Evolutionary conservation across 2,797 vertebrate species (phyloP).

Genomic region (Sternotherus odoratus): DNA sequence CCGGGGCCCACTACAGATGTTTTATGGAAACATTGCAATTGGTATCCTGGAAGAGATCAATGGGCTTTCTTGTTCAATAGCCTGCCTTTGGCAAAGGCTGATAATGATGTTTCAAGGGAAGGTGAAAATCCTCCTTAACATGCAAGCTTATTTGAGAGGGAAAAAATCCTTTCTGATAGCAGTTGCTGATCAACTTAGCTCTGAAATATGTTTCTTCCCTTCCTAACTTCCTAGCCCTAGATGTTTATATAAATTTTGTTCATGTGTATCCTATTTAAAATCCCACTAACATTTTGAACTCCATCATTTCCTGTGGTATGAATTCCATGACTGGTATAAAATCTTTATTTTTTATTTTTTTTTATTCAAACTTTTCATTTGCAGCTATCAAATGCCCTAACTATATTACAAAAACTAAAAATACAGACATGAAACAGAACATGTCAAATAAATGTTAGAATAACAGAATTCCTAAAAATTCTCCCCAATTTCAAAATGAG

Average conservation of each 20-base stretch:
- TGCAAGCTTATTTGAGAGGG: neutral
- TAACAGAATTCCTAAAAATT: neutral
- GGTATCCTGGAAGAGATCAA: neutral
- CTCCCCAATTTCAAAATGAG: neutral
- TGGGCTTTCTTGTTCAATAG: neutral
- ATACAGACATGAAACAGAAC: neutral
- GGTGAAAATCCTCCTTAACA: neutral
- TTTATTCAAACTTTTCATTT: neutral
- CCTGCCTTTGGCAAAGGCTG: neutral
- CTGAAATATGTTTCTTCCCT: neutral
- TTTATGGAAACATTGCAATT: neutral
- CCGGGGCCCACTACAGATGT: no score
- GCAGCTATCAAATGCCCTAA: neutral
- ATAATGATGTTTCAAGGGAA: neutral
- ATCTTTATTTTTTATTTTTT: neutral
- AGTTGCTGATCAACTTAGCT: neutral
- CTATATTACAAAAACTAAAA: neutral
- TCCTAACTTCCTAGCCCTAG: neutral
- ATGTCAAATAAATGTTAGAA: neutral
- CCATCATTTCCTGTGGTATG: neutral
- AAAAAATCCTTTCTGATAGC: neutral
- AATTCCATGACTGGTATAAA: neutral
- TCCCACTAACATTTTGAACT: neutral
- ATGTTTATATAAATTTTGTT: neutral
- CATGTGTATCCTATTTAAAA: neutral